These are phyloP conservation scores for Phalloptychus januarius DNA, from an alignment of 2,797 vertebrate genomes.

Conservation along the genomic window DNA sequence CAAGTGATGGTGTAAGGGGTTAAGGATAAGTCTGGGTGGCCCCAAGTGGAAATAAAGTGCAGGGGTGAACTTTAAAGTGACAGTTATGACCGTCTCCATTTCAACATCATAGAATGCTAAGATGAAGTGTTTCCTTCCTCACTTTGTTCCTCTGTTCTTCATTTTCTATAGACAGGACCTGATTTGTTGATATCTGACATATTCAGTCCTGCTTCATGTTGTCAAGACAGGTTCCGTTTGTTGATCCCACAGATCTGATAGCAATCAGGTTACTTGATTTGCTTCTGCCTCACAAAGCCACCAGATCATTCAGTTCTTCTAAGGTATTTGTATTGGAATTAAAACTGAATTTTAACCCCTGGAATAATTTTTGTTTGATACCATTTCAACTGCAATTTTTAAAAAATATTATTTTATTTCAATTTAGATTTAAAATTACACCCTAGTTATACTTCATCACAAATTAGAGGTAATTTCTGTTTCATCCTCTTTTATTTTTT, in stretches of 20 bases:
- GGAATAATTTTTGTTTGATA: background rate
- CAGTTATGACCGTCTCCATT: conserved; percentile 45
- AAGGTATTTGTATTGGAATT: background rate
- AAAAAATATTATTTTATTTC: background rate
- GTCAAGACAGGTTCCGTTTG: background rate
- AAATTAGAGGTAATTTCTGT: background rate
- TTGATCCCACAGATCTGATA: background rate
- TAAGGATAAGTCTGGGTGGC: conserved; percentile 76
- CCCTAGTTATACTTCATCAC: background rate
- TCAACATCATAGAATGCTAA: conserved; percentile 43
- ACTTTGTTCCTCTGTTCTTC: background rate
- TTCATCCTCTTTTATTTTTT: background rate
- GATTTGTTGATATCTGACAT: background rate
- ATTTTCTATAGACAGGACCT: background rate
- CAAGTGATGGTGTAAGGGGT: conserved; percentile 52
- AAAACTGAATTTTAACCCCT: background rate
- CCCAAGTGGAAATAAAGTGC: conserved; percentile 71
- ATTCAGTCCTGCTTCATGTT: background rate
- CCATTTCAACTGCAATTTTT: background rate
- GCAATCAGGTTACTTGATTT: background rate
- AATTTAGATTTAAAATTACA: background rate
- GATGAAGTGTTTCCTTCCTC: conserved; percentile 1
- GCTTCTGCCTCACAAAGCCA: background rate
- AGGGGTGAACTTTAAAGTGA: conserved; percentile 52
- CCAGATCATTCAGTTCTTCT: background rate